Evolutionary conservation across 1,140 invertebrate species (phyloP), one percentile per base, ranked within the genome.

Genomic region (Apolygus lucorum): DNA sequence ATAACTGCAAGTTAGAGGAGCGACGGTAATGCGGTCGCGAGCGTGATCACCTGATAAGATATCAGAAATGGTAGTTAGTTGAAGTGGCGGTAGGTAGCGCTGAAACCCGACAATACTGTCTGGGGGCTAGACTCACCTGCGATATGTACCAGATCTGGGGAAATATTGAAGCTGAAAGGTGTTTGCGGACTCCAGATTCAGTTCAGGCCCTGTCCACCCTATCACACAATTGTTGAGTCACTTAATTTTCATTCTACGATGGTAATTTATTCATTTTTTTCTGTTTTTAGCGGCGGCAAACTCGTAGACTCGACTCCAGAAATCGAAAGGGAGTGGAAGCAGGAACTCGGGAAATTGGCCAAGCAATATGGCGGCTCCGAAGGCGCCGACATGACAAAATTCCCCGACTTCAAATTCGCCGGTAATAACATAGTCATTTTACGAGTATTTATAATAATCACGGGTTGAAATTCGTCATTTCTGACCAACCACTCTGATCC

Each of bases 371-470:
- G 90, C 62, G 91, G 89, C 75, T 86, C 82, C 52, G 75, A 82
- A 59, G 90, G 88, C 67, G 82, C 84, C 26, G 91, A 96, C 77
- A 91, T 96, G 88, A 89, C 88, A 4, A 84, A 93, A 78, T 96
- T 97, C 79, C 95, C 95, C n/a, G 54, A 72, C n/a, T 72, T 76
- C 59, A 74, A 74, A 64, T 76, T 76, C 64, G 52, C 65, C 54
- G 74, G 75, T 76, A 70, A 66, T 2, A 13, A 2, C n/a, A n/a
- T n/a, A n/a, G n/a, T 66, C 28, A 42, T n/a, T 34, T 66, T 66
- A 21, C 25, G 27, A 2, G 29, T 4, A 8, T 28, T 64, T 64
- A 64, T 27, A 11, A 64, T 8, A 17, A 21, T 62, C 17, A 8
- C 24, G 21, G 24, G 54, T 22, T 21, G 24, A 62, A 21, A 25